phyloP scores from a whole-genome alignment of 1,140 invertebrate genomes.

The Macrosteles quadrilineatus region DNA sequence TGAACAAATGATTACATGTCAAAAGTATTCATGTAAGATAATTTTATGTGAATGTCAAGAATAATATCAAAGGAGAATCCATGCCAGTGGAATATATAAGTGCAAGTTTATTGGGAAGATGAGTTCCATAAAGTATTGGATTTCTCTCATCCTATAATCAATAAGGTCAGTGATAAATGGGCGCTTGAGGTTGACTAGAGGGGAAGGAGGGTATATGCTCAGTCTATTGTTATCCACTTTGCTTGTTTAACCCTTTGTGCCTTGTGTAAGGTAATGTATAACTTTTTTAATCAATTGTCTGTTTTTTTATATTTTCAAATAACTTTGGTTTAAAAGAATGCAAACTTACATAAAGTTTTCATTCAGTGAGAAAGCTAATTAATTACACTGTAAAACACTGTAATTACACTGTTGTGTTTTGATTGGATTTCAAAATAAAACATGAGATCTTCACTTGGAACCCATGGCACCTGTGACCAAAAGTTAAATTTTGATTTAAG shows the following conservation, averaged over 20 bases:
- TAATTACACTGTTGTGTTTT: too few relatives aligned
- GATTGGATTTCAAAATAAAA: neutral
- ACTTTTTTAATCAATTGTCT: neutral
- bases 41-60: neutral
- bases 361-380: neutral
- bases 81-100: neutral
- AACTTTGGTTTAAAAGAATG: too few relatives aligned
- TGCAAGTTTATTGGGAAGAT: neutral
- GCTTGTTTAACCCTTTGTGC: neutral
- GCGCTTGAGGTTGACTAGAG: neutral
- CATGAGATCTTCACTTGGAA: neutral
- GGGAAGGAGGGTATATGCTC: neutral
- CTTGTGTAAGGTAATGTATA: neutral
- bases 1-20: neutral
- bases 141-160: constrained; percentile 2
- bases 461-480: neutral
- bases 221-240: neutral
- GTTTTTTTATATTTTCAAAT: too few relatives aligned
- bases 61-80: neutral
- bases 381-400: neutral
- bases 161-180: neutral
- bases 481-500: neutral
- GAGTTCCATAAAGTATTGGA: neutral
- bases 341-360: neutral
- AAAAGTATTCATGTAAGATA: neutral